Evolutionary conservation across 2,113 vertebrate genomes (phyloP).

Genomic region (Hyla sarda): DNA sequence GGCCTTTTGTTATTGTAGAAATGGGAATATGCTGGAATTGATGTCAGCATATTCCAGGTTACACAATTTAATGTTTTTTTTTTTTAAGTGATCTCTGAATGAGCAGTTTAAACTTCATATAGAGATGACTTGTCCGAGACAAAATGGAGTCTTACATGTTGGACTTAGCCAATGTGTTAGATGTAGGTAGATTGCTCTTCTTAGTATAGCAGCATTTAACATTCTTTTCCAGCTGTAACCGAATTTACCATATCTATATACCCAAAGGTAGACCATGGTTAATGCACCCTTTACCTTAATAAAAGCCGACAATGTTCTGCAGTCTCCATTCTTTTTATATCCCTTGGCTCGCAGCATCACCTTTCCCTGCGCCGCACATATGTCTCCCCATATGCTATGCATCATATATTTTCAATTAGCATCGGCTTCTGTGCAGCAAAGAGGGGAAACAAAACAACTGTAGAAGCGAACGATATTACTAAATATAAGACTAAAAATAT

Average conservation of each 20-base stretch:
- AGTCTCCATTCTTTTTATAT: constrained; percentile 42
- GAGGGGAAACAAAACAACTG: constrained; percentile 14
- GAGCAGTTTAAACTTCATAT: too few species aligned
- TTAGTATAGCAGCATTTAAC: not conserved
- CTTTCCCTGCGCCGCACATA: constrained; percentile 36
- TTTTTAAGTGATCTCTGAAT: too few species aligned
- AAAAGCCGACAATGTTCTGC: constrained; percentile 10
- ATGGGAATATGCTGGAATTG: too few species aligned
- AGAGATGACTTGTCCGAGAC: too few species aligned
- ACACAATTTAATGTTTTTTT: too few species aligned
- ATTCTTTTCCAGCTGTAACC: not conserved
- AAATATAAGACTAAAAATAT: constrained; percentile 6
- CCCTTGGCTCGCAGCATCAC: constrained; percentile 35
- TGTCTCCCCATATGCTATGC: constrained; percentile 51
- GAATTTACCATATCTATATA: not conserved
- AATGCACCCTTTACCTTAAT: constrained; percentile 1
- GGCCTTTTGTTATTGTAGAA: too few species aligned
- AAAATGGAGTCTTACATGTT: too few species aligned
- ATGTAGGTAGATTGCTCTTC: not conserved
- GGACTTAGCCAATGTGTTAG: too few species aligned
- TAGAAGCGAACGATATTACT: constrained; percentile 1
- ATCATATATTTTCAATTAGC: constrained; percentile 56
- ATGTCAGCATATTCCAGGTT: too few species aligned
- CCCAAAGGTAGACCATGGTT: not conserved
- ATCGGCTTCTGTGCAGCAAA: constrained; percentile 8